Percentiles rank a stretch among this genome's conserved stretches.
phyloP scores from a whole-genome alignment of 2,113 vertebrate genomes.

The Australoheros scitulus region DNA sequence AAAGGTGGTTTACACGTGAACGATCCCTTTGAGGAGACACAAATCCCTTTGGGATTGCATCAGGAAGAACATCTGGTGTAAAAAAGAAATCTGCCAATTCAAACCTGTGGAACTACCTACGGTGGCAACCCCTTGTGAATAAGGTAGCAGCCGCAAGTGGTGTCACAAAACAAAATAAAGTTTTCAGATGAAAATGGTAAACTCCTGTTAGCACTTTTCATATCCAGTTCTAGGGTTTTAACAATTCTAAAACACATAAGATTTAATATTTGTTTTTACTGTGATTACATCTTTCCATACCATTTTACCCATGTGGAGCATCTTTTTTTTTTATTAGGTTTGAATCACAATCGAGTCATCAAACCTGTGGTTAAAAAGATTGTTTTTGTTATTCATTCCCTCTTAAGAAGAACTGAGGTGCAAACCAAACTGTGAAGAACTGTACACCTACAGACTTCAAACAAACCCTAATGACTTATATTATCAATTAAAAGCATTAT shows the following conservation, averaged over 20 bases:
- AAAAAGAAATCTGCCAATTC: not conserved
- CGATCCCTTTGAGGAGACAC: not conserved
- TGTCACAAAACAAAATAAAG: no score
- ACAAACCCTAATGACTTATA: not conserved
- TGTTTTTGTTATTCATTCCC: not conserved
- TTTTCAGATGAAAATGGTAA: no score
- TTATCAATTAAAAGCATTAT: not conserved
- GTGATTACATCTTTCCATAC: not conserved
- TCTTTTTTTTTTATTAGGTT: not conserved
- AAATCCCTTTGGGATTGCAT: not conserved
- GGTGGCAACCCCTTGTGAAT: no score
- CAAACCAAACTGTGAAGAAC: not conserved
- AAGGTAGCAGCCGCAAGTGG: no score
- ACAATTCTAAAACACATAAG: not conserved
- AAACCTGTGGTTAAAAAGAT: not conserved
- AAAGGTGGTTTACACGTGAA: not conserved
- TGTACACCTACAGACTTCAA: not conserved
- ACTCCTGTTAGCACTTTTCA: no score
- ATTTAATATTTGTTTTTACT: accelerated
- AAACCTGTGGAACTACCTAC: no score
- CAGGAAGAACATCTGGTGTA: not conserved
- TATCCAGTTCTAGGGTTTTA: no score
- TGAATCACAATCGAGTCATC: not conserved
- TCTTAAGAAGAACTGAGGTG: not conserved
- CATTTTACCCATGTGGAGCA: not conserved